Conservation (phyloP, 2,888 invertebrate genomes). For the Thyatira batis region DNA sequence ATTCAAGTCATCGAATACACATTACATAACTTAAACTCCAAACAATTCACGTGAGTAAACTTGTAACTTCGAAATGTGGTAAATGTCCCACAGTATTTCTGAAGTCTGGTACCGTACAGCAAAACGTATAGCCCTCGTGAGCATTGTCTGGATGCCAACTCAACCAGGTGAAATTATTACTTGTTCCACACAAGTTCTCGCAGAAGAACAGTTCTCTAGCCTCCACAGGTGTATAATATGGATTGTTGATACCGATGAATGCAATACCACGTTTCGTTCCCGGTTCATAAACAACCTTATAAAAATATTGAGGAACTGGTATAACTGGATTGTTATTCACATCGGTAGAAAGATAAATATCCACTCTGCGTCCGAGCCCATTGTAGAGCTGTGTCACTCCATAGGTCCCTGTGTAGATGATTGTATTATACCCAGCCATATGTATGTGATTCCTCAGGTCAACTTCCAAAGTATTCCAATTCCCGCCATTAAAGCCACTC, state of each 20-base stretch:
- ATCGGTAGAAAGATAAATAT: slow-evolving; percentile 64
- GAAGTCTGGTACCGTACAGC: slow-evolving; percentile 82
- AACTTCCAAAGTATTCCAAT: slow-evolving; percentile 81
- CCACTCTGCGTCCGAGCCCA: slow-evolving; percentile 50
- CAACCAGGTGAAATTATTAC: slow-evolving; percentile 80
- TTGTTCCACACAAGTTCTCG: slow-evolving; percentile 70
- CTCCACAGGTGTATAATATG: slow-evolving; percentile 63
- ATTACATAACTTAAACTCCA: background rate
- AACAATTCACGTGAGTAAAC: slow-evolving; percentile 46
- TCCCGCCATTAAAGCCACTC: slow-evolving; percentile 83
- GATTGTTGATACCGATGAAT: slow-evolving; percentile 85
- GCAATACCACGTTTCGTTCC: slow-evolving; percentile 72
- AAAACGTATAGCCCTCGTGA: slow-evolving; percentile 81
- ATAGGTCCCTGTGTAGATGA: slow-evolving; percentile 84
- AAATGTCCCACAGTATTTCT: slow-evolving; percentile 71
- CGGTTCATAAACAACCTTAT: slow-evolving; percentile 82
- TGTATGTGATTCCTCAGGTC: slow-evolving; percentile 67
- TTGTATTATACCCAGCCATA: slow-evolving; percentile 48
- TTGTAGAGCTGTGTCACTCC: slow-evolving; percentile 80
- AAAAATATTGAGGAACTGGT: slow-evolving; percentile 72
- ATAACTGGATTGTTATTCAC: slow-evolving; percentile 66
- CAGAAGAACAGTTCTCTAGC: slow-evolving; percentile 70
- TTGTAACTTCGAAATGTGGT: slow-evolving; percentile 75
- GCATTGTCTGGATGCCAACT: slow-evolving; percentile 77
- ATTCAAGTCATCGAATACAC: background rate